A percentile compares a stretch with the other conserved stretches of the same genome.
Conservation (phyloP, 1,140 invertebrate genomes). For the Archivesica marissinica region DNA sequence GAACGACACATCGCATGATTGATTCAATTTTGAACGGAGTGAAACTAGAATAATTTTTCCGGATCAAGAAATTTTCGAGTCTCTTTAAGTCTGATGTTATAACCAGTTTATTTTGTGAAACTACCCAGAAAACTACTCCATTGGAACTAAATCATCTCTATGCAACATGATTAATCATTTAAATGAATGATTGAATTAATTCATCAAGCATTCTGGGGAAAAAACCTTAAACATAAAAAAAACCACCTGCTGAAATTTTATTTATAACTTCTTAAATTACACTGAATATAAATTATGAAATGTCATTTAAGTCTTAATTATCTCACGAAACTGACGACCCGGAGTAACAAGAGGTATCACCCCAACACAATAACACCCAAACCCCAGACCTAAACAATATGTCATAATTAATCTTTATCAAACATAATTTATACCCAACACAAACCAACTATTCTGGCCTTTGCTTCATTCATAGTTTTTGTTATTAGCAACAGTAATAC, state of each 20-base stretch:
- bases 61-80: slow-evolving; percentile 8
- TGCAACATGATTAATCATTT: not conserved
- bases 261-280: not conserved
- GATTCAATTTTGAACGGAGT: slow-evolving; percentile 41
- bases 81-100: not conserved
- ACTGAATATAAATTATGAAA: not conserved
- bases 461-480: not conserved
- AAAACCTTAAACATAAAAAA: not conserved
- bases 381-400: not conserved
- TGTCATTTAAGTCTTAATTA: not conserved
- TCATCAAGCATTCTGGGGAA: not conserved
- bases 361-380: not conserved
- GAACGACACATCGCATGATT: slow-evolving; percentile 44
- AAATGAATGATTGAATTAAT: not conserved
- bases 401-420: not conserved
- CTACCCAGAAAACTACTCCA: not conserved
- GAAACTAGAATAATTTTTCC: slow-evolving; percentile 34
- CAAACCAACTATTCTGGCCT: slow-evolving; percentile 1
- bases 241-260: not conserved
- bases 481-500: not conserved
- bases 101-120: not conserved
- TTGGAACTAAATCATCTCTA: not conserved
- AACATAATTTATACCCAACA: not conserved
- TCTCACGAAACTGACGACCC: not conserved
- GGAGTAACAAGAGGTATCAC: not conserved